These are phyloP conservation scores for Pteronura brasiliensis DNA, from an alignment of 2,113 vertebrate genomes.

Conservation along the genomic window DNA sequence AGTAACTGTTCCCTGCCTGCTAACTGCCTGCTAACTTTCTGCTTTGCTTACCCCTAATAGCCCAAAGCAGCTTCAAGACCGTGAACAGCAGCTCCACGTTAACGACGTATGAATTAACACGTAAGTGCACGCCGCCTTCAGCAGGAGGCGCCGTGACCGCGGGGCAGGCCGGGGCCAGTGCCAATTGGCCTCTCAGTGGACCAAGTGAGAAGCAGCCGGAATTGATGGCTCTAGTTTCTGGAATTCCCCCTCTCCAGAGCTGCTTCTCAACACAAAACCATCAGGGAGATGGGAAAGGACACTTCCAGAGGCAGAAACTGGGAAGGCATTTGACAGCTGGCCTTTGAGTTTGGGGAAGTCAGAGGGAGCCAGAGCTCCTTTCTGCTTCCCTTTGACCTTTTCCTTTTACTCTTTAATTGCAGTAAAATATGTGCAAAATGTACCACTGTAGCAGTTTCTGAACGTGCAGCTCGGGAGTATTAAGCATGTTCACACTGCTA, in stretches of 20 bases:
- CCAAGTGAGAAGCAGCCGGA: constrained; percentile 59
- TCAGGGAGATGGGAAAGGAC: constrained; percentile 19
- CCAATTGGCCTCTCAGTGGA: constrained; percentile 25
- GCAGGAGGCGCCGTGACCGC: constrained; percentile 28
- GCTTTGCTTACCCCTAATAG: constrained; percentile 85
- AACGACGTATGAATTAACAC: constrained; percentile 94
- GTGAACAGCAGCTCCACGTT: constrained; percentile 94
- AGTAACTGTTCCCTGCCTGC: constrained; percentile 60
- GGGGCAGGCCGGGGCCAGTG: neutral
- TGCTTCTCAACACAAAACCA: neutral
- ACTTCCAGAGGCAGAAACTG: constrained; percentile 65
- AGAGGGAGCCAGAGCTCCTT: constrained; percentile 5
- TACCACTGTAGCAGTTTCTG: fast-evolving
- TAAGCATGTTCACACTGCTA: fast-evolving
- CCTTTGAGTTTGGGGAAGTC: constrained; percentile 45
- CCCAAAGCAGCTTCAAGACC: constrained; percentile 96
- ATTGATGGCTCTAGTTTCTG: constrained; percentile 36
- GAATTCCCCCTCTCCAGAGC: neutral
- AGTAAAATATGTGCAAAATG: neutral
- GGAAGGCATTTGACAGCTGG: constrained; percentile 45
- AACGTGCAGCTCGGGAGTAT: fast-evolving
- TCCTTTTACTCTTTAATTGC: neutral
- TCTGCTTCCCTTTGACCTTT: constrained; percentile 1
- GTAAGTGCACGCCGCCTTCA: constrained; percentile 86
- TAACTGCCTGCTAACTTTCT: constrained; percentile 82